Evolutionary conservation across 2,888 invertebrate species (phyloP).

Genomic region (Microdon myrmicae): DNA sequence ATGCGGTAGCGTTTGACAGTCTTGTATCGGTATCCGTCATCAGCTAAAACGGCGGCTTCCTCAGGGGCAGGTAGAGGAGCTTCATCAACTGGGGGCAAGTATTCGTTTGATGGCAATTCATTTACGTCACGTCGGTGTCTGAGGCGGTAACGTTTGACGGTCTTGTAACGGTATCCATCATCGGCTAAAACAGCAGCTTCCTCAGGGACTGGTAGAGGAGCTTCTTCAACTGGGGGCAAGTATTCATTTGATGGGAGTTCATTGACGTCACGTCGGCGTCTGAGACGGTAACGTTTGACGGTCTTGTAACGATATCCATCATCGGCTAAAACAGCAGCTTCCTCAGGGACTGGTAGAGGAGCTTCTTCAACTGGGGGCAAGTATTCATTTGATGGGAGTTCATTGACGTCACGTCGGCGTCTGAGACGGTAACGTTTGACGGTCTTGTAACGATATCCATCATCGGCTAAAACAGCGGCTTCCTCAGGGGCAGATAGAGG

Average conservation of each 20-base stretch:
- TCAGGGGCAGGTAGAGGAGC: conserved; percentile 28
- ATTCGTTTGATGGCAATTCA: conserved; percentile 56
- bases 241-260: conserved; percentile 61
- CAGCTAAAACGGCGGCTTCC: conserved; percentile 31
- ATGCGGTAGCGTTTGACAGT: conserved; percentile 54
- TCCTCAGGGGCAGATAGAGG: conserved; percentile 21
- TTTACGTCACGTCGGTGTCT: conserved; percentile 59
- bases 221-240: conserved; percentile 56
- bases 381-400: conserved; percentile 60
- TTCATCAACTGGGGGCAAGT: conserved; percentile 52
- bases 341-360: conserved; percentile 18
- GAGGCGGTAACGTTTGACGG: conserved; percentile 57
- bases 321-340: conserved; percentile 33
- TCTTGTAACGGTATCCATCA: conserved; percentile 64
- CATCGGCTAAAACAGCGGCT: conserved; percentile 35
- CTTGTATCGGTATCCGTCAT: conserved; percentile 57
- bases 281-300: conserved; percentile 29
- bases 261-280: conserved; percentile 52
- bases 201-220: conserved; percentile 27
- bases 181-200: conserved; percentile 54
- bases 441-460: conserved; percentile 49
- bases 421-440: conserved; percentile 37
- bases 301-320: conserved; percentile 51
- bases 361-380: no score
- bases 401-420: conserved; percentile 52